Evolutionary conservation across 2,888 invertebrate genomes (phyloP), one percentile per base, ranked within the genome.

Genomic region (Embidobia sp.): DNA sequence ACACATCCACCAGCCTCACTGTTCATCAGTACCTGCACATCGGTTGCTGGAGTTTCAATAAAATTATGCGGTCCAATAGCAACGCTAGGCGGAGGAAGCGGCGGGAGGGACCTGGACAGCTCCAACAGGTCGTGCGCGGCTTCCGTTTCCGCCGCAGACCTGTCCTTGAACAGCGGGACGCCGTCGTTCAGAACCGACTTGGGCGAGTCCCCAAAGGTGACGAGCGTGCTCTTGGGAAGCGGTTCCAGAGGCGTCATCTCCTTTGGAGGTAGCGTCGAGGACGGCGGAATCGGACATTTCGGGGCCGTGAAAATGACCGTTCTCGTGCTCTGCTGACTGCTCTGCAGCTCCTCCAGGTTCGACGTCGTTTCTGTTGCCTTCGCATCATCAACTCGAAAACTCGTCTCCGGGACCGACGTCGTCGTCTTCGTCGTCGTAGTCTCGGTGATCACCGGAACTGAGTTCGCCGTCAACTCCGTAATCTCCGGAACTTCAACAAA

Each of bases 81-180:
- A 13, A 93, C 91, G 80, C 94, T 92, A 22, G 94, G 95, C 3
- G 93, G 93, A 48, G 93, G 94, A 79, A 94, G 91, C 10, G 94
- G 96, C 8, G 95, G 95, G 83, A 95, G 88, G 81, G 95, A 94
- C 83, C 95, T 94, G 1, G 95, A 94, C 27, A 95, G 90, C 44
- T 94, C 95, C 19, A 95, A 90, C 76, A 94, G 91, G 88, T 95
- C 96, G 88, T 96, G 96, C 0, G 97, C 97, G 26, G 96, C 96
- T 90, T 96, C 96, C 6, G 96, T 96, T 90, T 97, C 97, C 85
- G 95, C 96, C 18, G 94, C 93, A 1, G 89, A 89, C 69, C 89
- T 81, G 15, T 89, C 88, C 29, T 85, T 86, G 64, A 88, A 87
- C 67, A 89, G 81, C 42, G 83, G 81, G 19, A 80, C 63, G 18